phyloP scores from a whole-genome alignment of 2,113 vertebrate species.

The Catharus minimus region DNA sequence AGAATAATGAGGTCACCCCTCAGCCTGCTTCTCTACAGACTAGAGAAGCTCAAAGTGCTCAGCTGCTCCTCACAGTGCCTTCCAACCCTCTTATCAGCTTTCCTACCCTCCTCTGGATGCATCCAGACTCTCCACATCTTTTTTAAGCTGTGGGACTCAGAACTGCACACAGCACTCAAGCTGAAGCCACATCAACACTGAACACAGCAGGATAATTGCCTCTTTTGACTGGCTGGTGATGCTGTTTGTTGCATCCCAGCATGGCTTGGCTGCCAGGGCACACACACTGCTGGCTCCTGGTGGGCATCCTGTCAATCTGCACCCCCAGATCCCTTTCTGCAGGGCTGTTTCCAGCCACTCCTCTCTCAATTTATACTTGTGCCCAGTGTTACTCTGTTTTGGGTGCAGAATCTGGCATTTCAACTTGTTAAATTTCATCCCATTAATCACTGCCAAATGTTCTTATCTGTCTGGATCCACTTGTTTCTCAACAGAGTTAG shows the following conservation, averaged over 20 bases:
- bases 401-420: background rate
- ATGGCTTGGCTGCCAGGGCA: background rate
- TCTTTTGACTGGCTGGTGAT: background rate
- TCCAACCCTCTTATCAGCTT: background rate
- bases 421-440: background rate
- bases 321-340: background rate
- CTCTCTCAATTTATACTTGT: background rate
- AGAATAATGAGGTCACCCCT: background rate
- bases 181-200: background rate
- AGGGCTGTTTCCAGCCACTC: background rate
- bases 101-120: background rate
- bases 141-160: background rate
- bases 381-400: background rate
- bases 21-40: background rate
- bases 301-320: background rate
- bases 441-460: background rate
- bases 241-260: background rate
- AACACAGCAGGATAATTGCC: background rate
- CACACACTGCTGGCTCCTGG: background rate
- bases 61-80: background rate
- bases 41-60: background rate
- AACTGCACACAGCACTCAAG: background rate
- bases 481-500: background rate
- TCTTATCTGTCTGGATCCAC: background rate
- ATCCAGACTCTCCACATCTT: background rate